Base-by-base conservation (phyloP, 2,797 vertebrate species). In the Aldrovandia affinis region DNA sequence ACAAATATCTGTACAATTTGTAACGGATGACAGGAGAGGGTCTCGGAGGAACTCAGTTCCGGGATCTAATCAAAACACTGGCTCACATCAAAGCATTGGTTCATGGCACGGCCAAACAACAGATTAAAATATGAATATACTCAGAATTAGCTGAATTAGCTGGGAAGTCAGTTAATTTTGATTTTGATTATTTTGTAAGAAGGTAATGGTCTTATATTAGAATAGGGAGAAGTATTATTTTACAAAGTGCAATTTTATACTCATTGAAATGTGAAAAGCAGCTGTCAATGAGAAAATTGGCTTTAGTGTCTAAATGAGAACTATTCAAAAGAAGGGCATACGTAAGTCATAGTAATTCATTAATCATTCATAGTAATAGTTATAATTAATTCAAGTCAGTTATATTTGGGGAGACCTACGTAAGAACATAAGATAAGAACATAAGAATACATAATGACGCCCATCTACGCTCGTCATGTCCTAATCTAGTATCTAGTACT, bases 1-100 rank as follows among this genome's bases (percentile, higher is more conserved):
- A n/a, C 73, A 77, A 77, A 77, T 44, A 22, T 44, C 22, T 0
- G 10, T 4, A 0, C 25, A 39, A 77, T 77, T 77, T 77, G 39
- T 77, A 77, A 77, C 42, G n/a, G 39, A 22, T 77, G 73, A 77
- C 73, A 47, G n/a, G 73, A 44, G 39, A 12, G 12, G 18, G 39
- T 77, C 73, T 47, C 73, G 47, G 42, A 47, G 42, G 73, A 22
- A 42, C 39, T 10, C 20, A 25, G 42, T n/a, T 47, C 42, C 25
- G 15, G 73, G 44, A 28, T 77, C 73, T 77, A 77, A 77, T 77
- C 73, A 77, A 47, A 77, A n/a, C 39, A 22, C 73, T 47, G 22
- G 39, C 73, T 39, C 68, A 42, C 5, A 77, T 10, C 3, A 77
- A 77, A 44, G 5, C 12, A 20, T 77, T 77, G 73, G 47, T 77